phyloP scores from a whole-genome alignment of 2,113 vertebrate species.

The Ellobius talpinus region DNA sequence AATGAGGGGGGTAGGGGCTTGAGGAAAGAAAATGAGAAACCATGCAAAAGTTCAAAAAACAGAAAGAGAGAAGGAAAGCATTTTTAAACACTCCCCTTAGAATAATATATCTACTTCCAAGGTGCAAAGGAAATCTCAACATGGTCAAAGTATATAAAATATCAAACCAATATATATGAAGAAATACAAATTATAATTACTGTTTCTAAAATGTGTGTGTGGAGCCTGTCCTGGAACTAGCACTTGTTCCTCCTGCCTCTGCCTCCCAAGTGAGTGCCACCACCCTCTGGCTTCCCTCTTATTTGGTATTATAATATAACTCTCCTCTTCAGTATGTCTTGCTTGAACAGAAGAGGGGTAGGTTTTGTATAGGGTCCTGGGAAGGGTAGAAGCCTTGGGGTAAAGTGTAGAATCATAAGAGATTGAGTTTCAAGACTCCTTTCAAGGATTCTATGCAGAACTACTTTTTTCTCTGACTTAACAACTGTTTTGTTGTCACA shows the following conservation, averaged over 20 bases:
- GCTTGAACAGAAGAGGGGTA: neutral
- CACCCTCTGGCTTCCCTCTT: neutral
- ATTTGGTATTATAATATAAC: neutral
- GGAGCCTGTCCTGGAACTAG: too few relatives aligned
- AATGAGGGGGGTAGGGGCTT: fast-evolving
- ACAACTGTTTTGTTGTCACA: neutral
- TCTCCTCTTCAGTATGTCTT: neutral
- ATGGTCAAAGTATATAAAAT: constrained; percentile 42
- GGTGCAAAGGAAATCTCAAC: neutral
- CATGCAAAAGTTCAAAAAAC: neutral
- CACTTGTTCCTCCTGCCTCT: too few relatives aligned
- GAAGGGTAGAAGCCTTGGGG: fast-evolving
- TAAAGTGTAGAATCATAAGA: neutral
- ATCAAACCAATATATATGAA: neutral
- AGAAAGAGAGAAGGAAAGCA: neutral
- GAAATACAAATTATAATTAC: neutral
- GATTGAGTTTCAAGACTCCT: neutral
- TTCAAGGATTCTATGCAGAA: neutral
- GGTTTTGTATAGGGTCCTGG: neutral
- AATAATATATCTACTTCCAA: neutral
- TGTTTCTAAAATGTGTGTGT: neutral
- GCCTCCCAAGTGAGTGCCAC: too few relatives aligned
- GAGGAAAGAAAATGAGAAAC: neutral
- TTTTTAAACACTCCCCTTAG: neutral
- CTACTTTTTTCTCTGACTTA: neutral